Base-by-base conservation (phyloP, 2,797 vertebrate species). In the Rhynchotus rufescens region DNA sequence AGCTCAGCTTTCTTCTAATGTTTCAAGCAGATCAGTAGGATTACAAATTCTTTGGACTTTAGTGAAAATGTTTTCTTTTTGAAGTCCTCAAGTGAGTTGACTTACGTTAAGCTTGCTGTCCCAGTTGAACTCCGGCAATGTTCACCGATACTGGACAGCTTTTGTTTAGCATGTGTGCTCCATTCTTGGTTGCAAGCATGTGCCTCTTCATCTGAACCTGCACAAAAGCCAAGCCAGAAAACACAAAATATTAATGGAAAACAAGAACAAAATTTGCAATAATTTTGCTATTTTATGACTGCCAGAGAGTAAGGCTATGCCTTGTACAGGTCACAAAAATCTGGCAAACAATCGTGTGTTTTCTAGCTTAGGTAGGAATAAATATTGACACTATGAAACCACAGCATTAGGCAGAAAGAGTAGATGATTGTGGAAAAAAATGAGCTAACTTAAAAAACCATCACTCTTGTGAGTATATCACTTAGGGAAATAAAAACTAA, bases 21-120 rank as follows among this genome's bases (percentile, higher is more conserved):
- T 87, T 74, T 75, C 76, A 86, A 59, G 72, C 67, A 62, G 83
- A 89, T 89, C 83, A 78, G 64, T 76, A 91, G 82, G 84, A 78
- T 74, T 86, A 89, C 5, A 28, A 84, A 89, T 93, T 89, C 86
- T 81, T 84, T 49, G 45, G 65, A 22, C 44, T 86, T 81, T 34
- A 75, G 47, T 45, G 86, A 69, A 56, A 85, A 86, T 71, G 62
- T 71, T 52, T 93, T 78, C 44, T 82, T 86, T 73, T 74, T 72
- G 59, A 52, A 75, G 32, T 52, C 54, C 76, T 81, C 64, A 49
- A 88, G 49, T 36, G 30, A 16, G 12, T 30, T 85, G 65, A 21
- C 69, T 30, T 61, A 34, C 66, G 23, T 32, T 28, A 34, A 34
- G 65, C 13, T 42, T 3, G 0, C 60, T 59, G 61, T 68, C 60